Percentiles rank a stretch among this genome's conserved stretches.
Conservation (phyloP, 2,888 invertebrate species). For the Serripes groenlandicus region DNA sequence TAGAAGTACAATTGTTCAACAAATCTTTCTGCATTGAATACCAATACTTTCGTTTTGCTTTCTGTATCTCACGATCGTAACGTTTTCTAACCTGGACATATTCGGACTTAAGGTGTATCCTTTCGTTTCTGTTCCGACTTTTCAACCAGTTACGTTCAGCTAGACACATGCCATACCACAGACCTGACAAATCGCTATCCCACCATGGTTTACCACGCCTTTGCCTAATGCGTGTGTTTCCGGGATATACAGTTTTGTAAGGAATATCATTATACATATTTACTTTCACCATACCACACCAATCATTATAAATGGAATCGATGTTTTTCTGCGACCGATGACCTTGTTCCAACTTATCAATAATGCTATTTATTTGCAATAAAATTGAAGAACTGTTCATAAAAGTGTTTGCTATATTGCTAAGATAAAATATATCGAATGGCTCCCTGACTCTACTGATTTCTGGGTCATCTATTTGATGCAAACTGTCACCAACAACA, state of each 20-base stretch:
- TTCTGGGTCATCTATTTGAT: not conserved
- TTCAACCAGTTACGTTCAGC: constrained; percentile 3
- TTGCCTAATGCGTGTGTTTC: not conserved
- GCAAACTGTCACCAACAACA: not conserved
- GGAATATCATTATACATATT: constrained; percentile 16
- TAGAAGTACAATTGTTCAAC: constrained; percentile 5
- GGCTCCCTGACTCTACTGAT: not conserved
- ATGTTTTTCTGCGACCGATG: not conserved
- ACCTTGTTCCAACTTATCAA: constrained; percentile 17
- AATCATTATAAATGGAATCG: constrained; percentile 3
- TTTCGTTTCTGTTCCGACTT: not conserved
- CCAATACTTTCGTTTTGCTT: constrained; percentile 18
- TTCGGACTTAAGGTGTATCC: not conserved
- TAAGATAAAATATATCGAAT: constrained; percentile 8
- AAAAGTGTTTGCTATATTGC: constrained; percentile 20
- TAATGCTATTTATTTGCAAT: constrained; percentile 2
- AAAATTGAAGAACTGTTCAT: not conserved
- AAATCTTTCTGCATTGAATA: constrained; percentile 20
- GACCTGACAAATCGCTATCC: not conserved
- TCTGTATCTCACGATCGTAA: constrained; percentile 18
- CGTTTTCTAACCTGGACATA: not conserved
- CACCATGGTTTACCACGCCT: constrained; percentile 14
- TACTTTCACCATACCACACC: constrained; percentile 17
- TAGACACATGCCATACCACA: not conserved
- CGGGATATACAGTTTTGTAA: not conserved